Base-by-base conservation (phyloP, 1,140 invertebrate species). In the Trypoxylus dichotomus region DNA sequence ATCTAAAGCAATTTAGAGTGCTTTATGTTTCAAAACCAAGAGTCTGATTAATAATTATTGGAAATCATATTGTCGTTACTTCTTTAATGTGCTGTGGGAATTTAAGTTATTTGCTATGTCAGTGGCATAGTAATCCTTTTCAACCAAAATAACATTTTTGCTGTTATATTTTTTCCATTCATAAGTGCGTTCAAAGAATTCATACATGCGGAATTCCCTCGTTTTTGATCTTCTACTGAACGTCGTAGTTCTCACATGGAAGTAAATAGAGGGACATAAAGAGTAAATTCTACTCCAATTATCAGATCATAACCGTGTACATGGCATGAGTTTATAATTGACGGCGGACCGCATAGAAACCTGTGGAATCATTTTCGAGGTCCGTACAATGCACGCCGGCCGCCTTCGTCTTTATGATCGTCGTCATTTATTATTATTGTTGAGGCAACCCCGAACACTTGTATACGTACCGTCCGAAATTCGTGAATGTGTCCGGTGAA, bases 211-310 rank as follows among this genome's bases (percentile, higher is more conserved):
- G 60, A 68, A 68, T 68, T 68, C 60, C 60, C 24, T 24, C 60
- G 11, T 68, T 29, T 68, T 8, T n/a, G 60, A 68, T 25, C 24
- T 29, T 68, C 60, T 68, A 68, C 21, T 2, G 15, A 19, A 27
- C 60, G 6, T 68, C 13, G 7, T 10, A 27, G 11, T 2, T 68
- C 60, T 13, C 60, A 10, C 27, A 68, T 3, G 24, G 60, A 68
- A 68, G 27, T 27, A 68, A 68, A 68, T 29, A 68, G 19, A 68
- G 60, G 25, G 60, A 68, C 60, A n/a, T 13, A 68, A 68, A 68
- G 60, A 68, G 60, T 68, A 68, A 68, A 68, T 68, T 68, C 60
- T 68, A 68, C 60, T 68, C 60, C 60, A 68, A 68, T 68, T 68
- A 68, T 68, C 60, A 68, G 60, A 68, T 68, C 60, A 68, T 68